Base-by-base conservation (phyloP, 35 echinoderm and acorn worm species). In the Strongylocentrotus purpuratus region DNA sequence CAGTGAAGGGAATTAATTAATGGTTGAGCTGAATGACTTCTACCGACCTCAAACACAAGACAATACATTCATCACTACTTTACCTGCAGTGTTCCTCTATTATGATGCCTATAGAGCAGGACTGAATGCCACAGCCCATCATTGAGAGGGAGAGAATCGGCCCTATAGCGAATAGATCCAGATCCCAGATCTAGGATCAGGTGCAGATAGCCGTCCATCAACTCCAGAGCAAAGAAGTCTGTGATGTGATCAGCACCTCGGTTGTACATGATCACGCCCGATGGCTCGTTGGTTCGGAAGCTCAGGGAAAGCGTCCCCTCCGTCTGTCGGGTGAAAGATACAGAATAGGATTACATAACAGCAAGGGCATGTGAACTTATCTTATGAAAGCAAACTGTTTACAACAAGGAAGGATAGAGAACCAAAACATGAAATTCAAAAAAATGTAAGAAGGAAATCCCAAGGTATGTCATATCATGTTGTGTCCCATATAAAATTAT, bases 161-260 rank as follows among this genome's bases (percentile, higher is more conserved):
- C 95, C 92, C 96, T 98, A 65, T 95, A 86, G 11, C 97, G 88
- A 9, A 95, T 97, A 14, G 95, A 86, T 61, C 98, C 98, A 45
- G 97, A 96, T 22, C 98, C 98, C 31, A 99, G 95, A 90, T 99
- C 95, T 46, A 99, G 97, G 2, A 99, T 88, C 95, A 99, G 31
- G 94, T 93, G 97, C 11, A 99, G 87, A 61, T 95, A 97, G 33
- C 98, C 98, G 55, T 99, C 95, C 31, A 99, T 48, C 45, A 99
- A 86, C 85, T 99, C 98, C 87, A 99, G 94, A 20, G 95, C 98
- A 95, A 99, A 97, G 97, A 98, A 99, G 86, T 99, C 98, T 3
- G 85, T 88, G 45, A 96, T 95, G 28, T 87, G 33, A 5, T 96
- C 97, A 0, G 95, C 92, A 35, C 98, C 98, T 50, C 85, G 96